These are phyloP conservation scores for Rynchops niger DNA, from an alignment of 2,113 vertebrate species.

Conservation along the genomic window DNA sequence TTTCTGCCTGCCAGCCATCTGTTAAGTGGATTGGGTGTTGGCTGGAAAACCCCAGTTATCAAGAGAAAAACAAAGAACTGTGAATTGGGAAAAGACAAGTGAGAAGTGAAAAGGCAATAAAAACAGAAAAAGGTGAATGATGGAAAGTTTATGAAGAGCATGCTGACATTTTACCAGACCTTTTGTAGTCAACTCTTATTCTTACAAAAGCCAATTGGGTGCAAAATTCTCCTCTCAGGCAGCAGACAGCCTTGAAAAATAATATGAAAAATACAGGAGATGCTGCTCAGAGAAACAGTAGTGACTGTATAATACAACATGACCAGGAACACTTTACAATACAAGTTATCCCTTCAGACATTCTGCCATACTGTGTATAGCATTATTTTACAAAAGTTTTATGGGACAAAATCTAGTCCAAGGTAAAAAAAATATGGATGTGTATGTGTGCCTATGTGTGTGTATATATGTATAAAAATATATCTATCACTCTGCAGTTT, in stretches of 20 bases:
- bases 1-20: conserved; percentile 63
- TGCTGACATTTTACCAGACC: neutral
- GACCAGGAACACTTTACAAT: neutral
- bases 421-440: neutral
- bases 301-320: neutral
- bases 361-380: neutral
- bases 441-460: neutral
- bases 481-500: neutral
- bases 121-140: neutral
- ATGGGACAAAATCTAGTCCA: neutral
- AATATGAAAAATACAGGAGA: neutral
- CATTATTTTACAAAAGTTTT: neutral
- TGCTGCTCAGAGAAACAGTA: neutral
- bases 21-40: conserved; percentile 53
- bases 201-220: neutral
- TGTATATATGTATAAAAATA: neutral
- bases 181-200: neutral
- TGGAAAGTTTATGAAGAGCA: neutral
- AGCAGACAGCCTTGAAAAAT: neutral
- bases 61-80: conserved; percentile 5
- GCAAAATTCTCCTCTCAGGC: neutral
- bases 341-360: neutral
- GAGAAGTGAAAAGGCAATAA: neutral
- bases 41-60: conserved; percentile 40
- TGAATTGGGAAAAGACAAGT: neutral